phyloP scores from a whole-genome alignment of 2,888 invertebrate species.

The Diadegma fenestrale region DNA sequence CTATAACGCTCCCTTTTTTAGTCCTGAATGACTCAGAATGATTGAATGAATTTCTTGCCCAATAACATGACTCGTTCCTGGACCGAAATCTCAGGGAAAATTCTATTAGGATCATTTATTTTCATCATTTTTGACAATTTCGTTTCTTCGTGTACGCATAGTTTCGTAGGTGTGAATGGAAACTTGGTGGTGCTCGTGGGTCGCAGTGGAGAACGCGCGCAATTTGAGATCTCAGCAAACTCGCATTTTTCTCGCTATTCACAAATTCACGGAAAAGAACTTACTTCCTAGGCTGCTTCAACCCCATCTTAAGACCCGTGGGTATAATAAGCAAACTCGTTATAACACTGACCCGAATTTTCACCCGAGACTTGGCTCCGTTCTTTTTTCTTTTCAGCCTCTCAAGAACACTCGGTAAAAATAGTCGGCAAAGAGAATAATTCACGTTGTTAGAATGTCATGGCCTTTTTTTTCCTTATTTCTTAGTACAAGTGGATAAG shows the following conservation, averaged over 20 bases:
- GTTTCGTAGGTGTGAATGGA: background rate
- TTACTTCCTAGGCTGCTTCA: conserved; percentile 41
- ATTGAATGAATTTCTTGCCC: no score
- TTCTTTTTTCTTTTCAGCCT: background rate
- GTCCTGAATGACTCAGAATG: no score
- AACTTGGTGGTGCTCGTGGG: background rate
- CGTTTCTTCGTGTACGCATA: background rate
- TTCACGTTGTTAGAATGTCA: conserved; percentile 38
- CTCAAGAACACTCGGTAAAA: conserved; percentile 45
- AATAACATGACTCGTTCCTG: no score
- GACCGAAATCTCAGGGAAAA: no score
- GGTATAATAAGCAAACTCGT: conserved; percentile 66
- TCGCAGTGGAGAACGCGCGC: conserved; percentile 17
- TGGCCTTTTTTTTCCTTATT: conserved; percentile 20
- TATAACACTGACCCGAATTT: conserved; percentile 66
- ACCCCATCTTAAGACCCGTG: conserved; percentile 32
- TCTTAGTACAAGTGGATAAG: conserved; percentile 36
- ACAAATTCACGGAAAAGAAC: conserved; percentile 16
- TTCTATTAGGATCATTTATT: background rate
- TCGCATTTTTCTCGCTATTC: conserved; percentile 35
- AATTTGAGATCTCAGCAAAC: conserved; percentile 40
- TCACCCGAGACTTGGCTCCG: conserved; percentile 43
- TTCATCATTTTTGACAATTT: background rate
- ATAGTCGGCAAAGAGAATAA: conserved; percentile 52
- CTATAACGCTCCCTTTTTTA: no score